These are phyloP conservation scores for Dolichotis patagonum DNA, from an alignment of 2,113 vertebrate species.

Conservation along the genomic window DNA sequence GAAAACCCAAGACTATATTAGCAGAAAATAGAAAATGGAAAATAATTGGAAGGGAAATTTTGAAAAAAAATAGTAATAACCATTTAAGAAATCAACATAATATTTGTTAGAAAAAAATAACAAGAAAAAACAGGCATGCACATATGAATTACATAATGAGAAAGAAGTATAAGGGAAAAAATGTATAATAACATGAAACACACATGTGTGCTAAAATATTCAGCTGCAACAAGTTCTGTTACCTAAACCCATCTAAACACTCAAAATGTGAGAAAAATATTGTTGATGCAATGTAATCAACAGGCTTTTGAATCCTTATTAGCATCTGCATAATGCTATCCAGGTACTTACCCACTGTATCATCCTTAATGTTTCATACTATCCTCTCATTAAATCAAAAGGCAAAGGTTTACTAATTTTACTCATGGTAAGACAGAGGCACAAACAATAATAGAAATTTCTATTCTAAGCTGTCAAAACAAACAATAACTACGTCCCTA, in stretches of 20 bases:
- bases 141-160: neutral
- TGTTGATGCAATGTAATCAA: neutral
- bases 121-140: neutral
- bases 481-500: neutral
- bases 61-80: neutral
- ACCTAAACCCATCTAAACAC: neutral
- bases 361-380: neutral
- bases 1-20: constrained; percentile 15
- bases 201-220: neutral
- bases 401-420: neutral
- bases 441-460: neutral
- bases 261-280: neutral
- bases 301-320: neutral
- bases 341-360: neutral
- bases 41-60: neutral
- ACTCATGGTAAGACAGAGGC: neutral
- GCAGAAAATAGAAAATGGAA: neutral
- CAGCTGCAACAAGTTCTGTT: neutral
- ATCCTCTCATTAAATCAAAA: neutral
- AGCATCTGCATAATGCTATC: neutral
- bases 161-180: neutral
- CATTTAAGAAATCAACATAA: neutral
- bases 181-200: neutral
- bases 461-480: neutral
- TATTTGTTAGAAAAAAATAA: neutral